Conservation (phyloP, 1,140 invertebrate species). For the Asobara japonica region DNA sequence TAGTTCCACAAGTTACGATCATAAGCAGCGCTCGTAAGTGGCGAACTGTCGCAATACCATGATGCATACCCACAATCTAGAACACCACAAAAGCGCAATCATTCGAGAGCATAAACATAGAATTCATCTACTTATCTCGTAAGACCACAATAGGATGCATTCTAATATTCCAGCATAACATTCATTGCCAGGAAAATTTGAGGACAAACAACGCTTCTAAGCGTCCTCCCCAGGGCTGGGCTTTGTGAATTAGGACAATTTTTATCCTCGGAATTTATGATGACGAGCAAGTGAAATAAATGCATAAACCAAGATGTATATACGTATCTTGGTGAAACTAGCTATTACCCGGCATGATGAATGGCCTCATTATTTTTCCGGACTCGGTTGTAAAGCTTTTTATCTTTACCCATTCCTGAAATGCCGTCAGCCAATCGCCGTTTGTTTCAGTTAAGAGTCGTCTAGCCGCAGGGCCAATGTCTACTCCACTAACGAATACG, state of each 20-base stretch:
- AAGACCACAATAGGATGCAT: not conserved
- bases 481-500: conserved; percentile 8
- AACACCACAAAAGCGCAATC: not conserved
- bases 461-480: not conserved
- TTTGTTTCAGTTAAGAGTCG: conserved; percentile 15
- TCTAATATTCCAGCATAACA: not conserved
- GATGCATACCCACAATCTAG: not conserved
- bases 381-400: conserved; percentile 5
- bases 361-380: conserved; percentile 9
- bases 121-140: not conserved
- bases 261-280: not conserved
- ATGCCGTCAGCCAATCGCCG: not conserved
- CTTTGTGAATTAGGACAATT: not conserved
- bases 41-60: not conserved
- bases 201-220: not conserved
- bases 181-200: not conserved
- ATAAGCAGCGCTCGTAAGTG: not conserved
- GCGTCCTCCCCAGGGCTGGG: too few species aligned
- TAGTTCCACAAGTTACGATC: conserved; percentile 1
- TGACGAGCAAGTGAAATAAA: conserved; percentile 11
- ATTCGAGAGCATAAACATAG: not conserved
- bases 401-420: not conserved
- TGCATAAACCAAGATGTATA: conserved; percentile 9
- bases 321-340: not conserved
- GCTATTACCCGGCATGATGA: not conserved